Conservation (phyloP, 2,888 invertebrate genomes). For the Lobophora halterata region DNA sequence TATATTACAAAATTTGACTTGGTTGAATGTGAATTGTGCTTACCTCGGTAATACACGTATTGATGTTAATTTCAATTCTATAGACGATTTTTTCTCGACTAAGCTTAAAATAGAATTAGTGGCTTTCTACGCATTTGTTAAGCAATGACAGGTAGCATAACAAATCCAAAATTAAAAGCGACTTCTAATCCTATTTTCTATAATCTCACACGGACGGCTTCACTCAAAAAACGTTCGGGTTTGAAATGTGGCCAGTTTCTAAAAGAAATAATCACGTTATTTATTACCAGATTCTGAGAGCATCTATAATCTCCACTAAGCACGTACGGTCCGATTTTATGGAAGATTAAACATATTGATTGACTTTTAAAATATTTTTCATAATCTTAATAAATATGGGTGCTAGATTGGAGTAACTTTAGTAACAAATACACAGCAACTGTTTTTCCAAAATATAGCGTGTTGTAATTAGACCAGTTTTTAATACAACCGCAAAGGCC, state of each 20-base stretch:
- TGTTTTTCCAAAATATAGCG: slow-evolving; percentile 12
- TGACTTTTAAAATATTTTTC: slow-evolving; percentile 59
- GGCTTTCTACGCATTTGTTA: slow-evolving; percentile 25
- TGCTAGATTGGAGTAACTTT: no score
- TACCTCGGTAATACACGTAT: slow-evolving; percentile 3
- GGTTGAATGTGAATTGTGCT: neutral
- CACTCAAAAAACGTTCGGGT: slow-evolving; percentile 56
- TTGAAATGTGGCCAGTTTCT: slow-evolving; percentile 59
- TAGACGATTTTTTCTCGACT: slow-evolving; percentile 9
- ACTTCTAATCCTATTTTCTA: slow-evolving; percentile 63
- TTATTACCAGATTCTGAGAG: slow-evolving; percentile 67
- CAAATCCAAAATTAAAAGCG: slow-evolving; percentile 26
- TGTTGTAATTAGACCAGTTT: slow-evolving; percentile 25
- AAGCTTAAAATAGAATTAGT: slow-evolving; percentile 27
- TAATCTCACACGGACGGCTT: slow-evolving; percentile 57
- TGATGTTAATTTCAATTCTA: slow-evolving; percentile 12
- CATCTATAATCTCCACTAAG: slow-evolving; percentile 72
- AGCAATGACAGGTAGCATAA: slow-evolving; percentile 35
- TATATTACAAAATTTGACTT: no score
- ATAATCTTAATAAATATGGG: slow-evolving; percentile 21
- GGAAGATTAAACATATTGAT: slow-evolving; percentile 69
- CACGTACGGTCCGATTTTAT: slow-evolving; percentile 70
- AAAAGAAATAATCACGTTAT: slow-evolving; percentile 78
- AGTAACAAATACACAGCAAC: neutral
- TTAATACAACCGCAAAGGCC: slow-evolving; percentile 22